phyloP scores from a whole-genome alignment of 37 sponge, comb jelly and placozoan species.

The Ianthella basta region DNA sequence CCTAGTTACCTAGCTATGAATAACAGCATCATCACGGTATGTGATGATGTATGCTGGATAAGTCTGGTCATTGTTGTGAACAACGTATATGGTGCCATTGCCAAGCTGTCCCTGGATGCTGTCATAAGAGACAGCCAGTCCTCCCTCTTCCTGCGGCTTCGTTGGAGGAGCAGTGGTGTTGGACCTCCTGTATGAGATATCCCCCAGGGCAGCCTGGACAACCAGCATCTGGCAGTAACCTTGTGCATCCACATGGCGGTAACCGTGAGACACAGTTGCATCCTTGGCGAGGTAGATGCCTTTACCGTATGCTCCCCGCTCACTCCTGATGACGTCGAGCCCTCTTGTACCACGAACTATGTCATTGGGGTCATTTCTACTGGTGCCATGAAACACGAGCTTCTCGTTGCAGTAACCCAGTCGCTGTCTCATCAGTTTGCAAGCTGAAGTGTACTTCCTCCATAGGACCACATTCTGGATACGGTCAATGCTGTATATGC shows the following conservation, averaged over 20 bases:
- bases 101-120: constrained; percentile 8
- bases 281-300: constrained; percentile 72
- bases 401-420: neutral
- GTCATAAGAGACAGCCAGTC: neutral
- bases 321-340: constrained; percentile 57
- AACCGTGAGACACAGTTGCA: constrained; percentile 60
- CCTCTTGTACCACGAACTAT: constrained; percentile 54
- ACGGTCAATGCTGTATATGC: constrained; percentile 34
- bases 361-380: constrained; percentile 37
- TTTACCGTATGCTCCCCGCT: constrained; percentile 61
- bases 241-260: neutral
- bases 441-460: constrained; percentile 36
- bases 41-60: constrained; percentile 31
- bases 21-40: neutral
- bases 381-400: constrained; percentile 64
- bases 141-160: neutral
- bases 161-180: too few species aligned
- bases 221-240: constrained; percentile 14
- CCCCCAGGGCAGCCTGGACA: neutral
- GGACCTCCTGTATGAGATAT: neutral
- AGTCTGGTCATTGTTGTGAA: constrained; percentile 24
- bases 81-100: neutral
- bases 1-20: too few species aligned
- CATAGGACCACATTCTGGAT: constrained; percentile 65
- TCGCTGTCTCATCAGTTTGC: constrained; percentile 12